Base-by-base conservation (phyloP, 2,888 invertebrate genomes). In the Oligia latruncula region DNA sequence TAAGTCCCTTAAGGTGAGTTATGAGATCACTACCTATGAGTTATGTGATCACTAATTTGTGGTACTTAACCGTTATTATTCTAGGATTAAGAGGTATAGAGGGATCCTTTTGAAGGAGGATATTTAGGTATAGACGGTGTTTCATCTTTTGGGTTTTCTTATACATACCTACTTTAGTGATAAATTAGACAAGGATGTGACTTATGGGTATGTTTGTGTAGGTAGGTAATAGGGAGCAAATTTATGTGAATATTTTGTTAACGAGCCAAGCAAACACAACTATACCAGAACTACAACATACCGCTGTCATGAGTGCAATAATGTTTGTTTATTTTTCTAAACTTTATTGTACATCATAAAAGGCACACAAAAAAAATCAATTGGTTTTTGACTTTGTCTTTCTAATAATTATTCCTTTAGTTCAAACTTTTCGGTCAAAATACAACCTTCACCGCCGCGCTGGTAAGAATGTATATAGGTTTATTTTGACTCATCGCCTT, bases 11-110 rank as follows among this genome's bases (percentile, higher is more conserved):
- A 35, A 35, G 35, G 17, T 79, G 66, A 84, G 46, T 84, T 80
- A 84, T 80, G 84, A 23, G 60, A 35, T 43, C 43, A 35, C 35
- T 35, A 35, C 66, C 60, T 23, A 15, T 80, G 62, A 84, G 40
- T 84, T 80, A 80, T 80, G 84, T 20, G 60, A n/a, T 29, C 29
- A 40, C 85, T 49, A 72, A 82, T 82, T 80, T 58, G 71, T 43
- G 49, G 55, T n/a, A 40, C 40, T 40, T 5, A 20, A 71, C 46
- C 66, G 15, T 83, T 65, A 81, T 82, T 84, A 43, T n/a, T 67
- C 13, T 15, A 84, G 62, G 62, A 80, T 60, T 84, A 52, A 65
- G 49, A n/a, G 35, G 15, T n/a, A 35, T 15, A 11, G 5, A 40
- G 46, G n/a, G 40, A 72, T 68, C 62, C 15, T 58, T 80, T 40